Conservation (phyloP, 1,140 invertebrate species). For the Batillaria attramentaria region DNA sequence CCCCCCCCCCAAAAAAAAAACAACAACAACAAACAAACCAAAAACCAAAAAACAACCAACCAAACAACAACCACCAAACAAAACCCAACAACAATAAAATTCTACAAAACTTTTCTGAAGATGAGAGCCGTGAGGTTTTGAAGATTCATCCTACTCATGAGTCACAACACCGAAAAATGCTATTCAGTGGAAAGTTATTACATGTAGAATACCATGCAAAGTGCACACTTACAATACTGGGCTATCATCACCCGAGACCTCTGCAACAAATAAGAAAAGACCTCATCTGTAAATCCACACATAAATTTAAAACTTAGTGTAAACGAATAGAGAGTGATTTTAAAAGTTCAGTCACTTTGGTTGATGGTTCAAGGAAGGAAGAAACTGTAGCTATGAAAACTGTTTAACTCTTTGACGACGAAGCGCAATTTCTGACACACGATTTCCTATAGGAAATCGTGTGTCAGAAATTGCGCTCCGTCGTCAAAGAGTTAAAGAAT, state of each 20-base stretch:
- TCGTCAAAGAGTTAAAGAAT: too few relatives aligned
- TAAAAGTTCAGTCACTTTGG: background rate
- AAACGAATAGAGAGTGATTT: background rate
- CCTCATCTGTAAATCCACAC: background rate
- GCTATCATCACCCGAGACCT: conserved; percentile 51
- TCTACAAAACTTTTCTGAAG: background rate
- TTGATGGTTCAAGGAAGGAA: too few relatives aligned
- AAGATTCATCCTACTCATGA: background rate
- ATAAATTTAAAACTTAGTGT: background rate
- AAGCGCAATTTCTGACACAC: too few relatives aligned
- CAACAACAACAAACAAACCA: too few relatives aligned
- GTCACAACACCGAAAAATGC: background rate
- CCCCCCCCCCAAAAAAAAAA: too few relatives aligned
- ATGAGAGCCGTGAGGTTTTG: background rate
- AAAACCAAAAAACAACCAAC: too few relatives aligned
- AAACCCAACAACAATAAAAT: too few relatives aligned
- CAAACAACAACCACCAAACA: too few relatives aligned
- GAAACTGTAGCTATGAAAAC: too few relatives aligned
- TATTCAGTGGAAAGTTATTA: background rate
- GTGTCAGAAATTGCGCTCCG: too few relatives aligned
- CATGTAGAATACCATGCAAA: conserved; percentile 18
- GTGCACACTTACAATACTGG: conserved; percentile 52
- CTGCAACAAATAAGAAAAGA: conserved; percentile 36
- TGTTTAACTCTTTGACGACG: too few relatives aligned
- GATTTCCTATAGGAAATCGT: too few relatives aligned